Evolutionary conservation across 2,113 vertebrate species (phyloP), one percentile per base, ranked within the genome.

Genomic region (Rhadina sibilatrix): DNA sequence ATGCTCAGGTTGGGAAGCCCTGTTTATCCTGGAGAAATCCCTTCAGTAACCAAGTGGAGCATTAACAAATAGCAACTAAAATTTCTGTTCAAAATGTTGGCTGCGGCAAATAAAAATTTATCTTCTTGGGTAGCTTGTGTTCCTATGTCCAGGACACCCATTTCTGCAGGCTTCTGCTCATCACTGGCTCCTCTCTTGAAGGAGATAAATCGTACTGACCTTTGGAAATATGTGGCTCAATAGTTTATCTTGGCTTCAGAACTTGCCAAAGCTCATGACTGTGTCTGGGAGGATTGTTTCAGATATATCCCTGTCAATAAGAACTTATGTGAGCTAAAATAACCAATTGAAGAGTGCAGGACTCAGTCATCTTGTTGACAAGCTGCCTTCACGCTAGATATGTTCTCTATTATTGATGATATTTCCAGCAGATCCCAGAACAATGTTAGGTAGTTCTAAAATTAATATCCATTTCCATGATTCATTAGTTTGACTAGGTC

Each of bases 221-320:
- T 95, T 75, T 59, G 82, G 59, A 93, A 95, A 96, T 77, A 79
- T 10, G 38, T 87, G 78, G 76, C 87, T 96, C 31, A 8, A 8
- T 54, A 89, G 81, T 90, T 93, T 94, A 91, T 96, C 81, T 95
- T 90, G 87, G 75, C 93, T 97, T 97, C 94, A 92, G 95, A 83
- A 83, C 85, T 97, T 79, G 56, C 77, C 87, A 96, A 79, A 83
- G 76, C 79, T 88, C 40, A 15, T 87, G 87, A 81, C 87, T 95
- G 33, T 81, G 83, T 96, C 93, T 86, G 79, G 90, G 85, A 60
- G 69, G 89, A 86, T 94, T 95, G 85, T 53, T 80, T 97, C 95
- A 93, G 83, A 96, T 96, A 91, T 86, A 95, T 97, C 93, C 91
- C 90, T 95, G 96, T 98, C 95, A 97, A 89, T 97, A 97, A 96